A percentile compares a stretch with the other conserved stretches of the same genome.
phyloP scores from a whole-genome alignment of 2,113 vertebrate species.

The Willisornis vidua region DNA sequence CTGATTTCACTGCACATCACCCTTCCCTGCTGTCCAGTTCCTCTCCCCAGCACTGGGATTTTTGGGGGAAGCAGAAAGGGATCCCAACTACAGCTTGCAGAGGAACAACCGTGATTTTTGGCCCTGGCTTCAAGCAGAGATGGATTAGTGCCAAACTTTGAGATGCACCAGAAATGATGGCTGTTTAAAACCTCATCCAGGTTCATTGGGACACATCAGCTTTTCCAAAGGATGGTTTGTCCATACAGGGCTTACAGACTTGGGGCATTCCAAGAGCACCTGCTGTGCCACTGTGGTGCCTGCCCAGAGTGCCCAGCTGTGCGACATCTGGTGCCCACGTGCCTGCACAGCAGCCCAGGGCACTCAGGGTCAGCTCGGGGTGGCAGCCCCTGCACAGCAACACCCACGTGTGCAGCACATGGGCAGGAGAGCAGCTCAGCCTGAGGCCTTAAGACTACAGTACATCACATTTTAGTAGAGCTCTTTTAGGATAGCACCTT shows the following conservation, averaged over 20 bases:
- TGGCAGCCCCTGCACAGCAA: neutral
- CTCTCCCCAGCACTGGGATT: neutral
- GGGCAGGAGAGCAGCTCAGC: neutral
- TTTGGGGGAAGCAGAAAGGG: neutral
- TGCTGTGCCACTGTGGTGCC: neutral
- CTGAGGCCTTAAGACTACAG: neutral
- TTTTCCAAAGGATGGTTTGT: neutral
- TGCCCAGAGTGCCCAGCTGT: neutral
- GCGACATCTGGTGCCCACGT: neutral
- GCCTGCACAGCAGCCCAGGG: neutral
- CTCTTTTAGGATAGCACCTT: neutral
- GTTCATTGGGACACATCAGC: rapidly evolving
- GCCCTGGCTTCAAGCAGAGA: neutral
- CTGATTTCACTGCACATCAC: neutral
- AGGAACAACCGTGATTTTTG: neutral
- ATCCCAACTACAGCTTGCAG: rapidly evolving
- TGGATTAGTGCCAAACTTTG: neutral
- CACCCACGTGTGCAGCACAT: neutral
- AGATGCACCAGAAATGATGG: neutral
- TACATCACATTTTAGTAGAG: neutral
- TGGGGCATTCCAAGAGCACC: neutral
- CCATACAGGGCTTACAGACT: neutral
- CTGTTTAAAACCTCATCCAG: neutral
- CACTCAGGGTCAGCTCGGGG: neutral
- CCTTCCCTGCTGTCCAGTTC: neutral